Conservation (phyloP, 2,113 vertebrate species). For the Apodemus speciosus region DNA sequence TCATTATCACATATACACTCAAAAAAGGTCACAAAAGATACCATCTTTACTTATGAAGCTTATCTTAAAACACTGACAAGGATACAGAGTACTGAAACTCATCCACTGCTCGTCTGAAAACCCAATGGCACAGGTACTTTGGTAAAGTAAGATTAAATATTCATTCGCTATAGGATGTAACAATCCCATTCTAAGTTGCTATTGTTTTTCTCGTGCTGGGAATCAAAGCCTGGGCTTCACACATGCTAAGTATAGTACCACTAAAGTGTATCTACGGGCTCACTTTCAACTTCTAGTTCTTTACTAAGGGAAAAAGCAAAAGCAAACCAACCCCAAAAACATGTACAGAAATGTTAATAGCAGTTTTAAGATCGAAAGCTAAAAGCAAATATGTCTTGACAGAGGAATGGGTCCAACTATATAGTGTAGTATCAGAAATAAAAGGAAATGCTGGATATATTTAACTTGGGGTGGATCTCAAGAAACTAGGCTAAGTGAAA, state of each 20-base stretch:
- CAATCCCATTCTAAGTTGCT: background rate
- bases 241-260: background rate
- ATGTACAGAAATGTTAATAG: background rate
- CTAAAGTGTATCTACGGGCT: background rate
- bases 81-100: background rate
- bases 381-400: constrained; percentile 15
- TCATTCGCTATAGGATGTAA: background rate
- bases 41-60: background rate
- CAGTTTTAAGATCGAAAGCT: constrained; percentile 16
- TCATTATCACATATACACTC: background rate
- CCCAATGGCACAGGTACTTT: background rate
- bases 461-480: background rate
- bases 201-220: background rate
- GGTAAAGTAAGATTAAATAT: constrained; percentile 1
- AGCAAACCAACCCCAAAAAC: background rate
- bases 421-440: background rate
- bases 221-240: background rate
- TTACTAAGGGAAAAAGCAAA: background rate
- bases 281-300: background rate
- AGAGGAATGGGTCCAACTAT: background rate
- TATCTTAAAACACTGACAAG: background rate
- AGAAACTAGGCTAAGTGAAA: background rate
- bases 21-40: background rate
- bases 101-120: background rate
- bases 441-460: background rate